Evolutionary conservation across 2,888 invertebrate species (phyloP).

Genomic region (Lysandra bellargus): DNA sequence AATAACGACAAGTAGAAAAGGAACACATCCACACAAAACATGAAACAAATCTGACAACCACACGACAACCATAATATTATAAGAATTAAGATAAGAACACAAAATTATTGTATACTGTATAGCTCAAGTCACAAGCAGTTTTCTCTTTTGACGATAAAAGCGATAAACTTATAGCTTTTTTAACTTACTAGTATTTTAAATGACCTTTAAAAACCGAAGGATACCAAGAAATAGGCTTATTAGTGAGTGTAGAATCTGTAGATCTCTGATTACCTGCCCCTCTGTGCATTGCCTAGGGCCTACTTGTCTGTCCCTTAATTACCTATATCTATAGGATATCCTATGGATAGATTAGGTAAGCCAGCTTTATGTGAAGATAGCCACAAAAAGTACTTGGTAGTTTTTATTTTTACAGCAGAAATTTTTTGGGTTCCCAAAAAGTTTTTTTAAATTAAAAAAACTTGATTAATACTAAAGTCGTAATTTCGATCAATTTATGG

Average conservation of each 20-base stretch:
- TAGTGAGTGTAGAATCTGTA: background rate
- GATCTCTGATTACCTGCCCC: background rate
- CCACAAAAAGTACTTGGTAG: background rate
- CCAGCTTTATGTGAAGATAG: background rate
- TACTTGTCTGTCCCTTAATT: conserved; percentile 11
- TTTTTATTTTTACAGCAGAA: background rate
- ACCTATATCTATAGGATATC: background rate
- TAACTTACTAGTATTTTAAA: background rate
- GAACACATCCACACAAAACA: too few species aligned
- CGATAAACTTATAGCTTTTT: background rate
- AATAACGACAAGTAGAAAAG: too few species aligned
- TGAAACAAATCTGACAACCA: too few species aligned
- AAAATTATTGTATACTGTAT: too few species aligned
- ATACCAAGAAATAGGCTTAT: background rate
- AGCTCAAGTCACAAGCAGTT: too few species aligned
- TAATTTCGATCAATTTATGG: background rate
- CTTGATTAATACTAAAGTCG: background rate
- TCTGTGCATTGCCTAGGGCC: background rate
- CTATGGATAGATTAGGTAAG: background rate
- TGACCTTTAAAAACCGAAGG: background rate
- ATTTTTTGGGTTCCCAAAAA: background rate
- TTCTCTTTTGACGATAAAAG: background rate
- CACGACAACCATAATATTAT: too few species aligned
- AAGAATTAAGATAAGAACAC: too few species aligned
- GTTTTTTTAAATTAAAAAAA: background rate